Conservation (phyloP, 2,888 invertebrate species). For the Ornithoptera priamus region DNA sequence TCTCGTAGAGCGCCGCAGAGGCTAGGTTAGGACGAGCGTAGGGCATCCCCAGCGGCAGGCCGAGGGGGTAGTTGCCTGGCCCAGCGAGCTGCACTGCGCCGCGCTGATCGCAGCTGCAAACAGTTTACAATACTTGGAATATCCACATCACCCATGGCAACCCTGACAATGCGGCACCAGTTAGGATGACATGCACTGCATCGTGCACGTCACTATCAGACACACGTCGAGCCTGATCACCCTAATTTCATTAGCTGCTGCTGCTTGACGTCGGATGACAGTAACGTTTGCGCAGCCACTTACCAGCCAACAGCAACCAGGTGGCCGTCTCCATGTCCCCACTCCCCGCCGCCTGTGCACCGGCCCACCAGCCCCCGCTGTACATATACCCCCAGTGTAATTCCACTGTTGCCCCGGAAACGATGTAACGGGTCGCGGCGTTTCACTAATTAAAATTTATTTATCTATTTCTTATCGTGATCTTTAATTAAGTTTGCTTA, state of each 20-base stretch:
- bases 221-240: no score
- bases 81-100: slow-evolving; percentile 49
- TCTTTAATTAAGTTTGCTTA: neutral
- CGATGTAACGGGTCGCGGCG: neutral
- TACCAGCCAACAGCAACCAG: neutral
- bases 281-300: neutral
- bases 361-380: neutral
- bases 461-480: neutral
- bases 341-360: no score
- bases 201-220: no score
- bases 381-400: neutral
- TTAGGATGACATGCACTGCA: no score
- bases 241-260: no score
- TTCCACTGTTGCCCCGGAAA: neutral
- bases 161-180: no score
- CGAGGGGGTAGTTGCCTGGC: slow-evolving; percentile 27
- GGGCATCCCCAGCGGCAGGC: slow-evolving; percentile 12
- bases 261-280: no score
- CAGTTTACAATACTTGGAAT: no score
- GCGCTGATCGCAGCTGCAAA: slow-evolving; percentile 50
- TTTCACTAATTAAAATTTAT: neutral
- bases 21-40: slow-evolving; percentile 5
- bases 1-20: neutral
- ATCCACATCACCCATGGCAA: no score
- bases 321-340: no score